Base-by-base conservation (phyloP, 2,113 vertebrate species). In the Dicerorhinus sumatrensis region DNA sequence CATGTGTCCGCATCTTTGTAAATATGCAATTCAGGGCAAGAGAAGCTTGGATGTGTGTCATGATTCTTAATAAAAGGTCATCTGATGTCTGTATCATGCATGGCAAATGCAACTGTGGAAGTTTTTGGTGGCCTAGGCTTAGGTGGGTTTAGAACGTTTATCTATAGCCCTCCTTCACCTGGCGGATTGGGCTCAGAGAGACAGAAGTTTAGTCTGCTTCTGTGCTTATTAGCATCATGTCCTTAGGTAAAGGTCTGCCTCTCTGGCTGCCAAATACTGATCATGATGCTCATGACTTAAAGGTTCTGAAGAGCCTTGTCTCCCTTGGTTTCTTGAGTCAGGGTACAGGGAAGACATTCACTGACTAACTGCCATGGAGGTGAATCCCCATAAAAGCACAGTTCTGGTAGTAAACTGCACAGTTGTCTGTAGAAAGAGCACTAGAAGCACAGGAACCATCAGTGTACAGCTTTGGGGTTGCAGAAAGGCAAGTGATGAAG, bases 1-100 rank as follows among this genome's bases (percentile, higher is more conserved):
- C 98, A 96, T 98, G 98, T 98, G 98, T 98, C 98, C 98, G 98
- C 97, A 98, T 98, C 98, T 97, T 94, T 99, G 99, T 99, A 99
- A 98, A 99, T 99, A 99, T 54, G 96, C 98, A 98, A 91, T 98
- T 97, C 98, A 97, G 97, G 98, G 98, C 98, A 98, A 97, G 94
- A 93, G 83, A 98, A 94, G 97, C 82, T 93, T 92, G 69, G 84
- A 46, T 54, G 8, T 95, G 82, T 60, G 84, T 88, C 95, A 94
- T 94, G 96, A 85, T 90, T 94, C 97, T 88, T 88, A 95, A 76
- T 84, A 88, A 97, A 96, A 96, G 77, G 73, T 91, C 96, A 75
- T 39, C 31, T 58, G 84, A 92, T n/a, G 11, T 77, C 93, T 87
- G 65, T 96, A 46, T 88, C 51, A 93, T 98, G 89, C 85, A 48